Evolutionary conservation across 2,888 invertebrate species (phyloP).

Genomic region (Julus scandinavius): DNA sequence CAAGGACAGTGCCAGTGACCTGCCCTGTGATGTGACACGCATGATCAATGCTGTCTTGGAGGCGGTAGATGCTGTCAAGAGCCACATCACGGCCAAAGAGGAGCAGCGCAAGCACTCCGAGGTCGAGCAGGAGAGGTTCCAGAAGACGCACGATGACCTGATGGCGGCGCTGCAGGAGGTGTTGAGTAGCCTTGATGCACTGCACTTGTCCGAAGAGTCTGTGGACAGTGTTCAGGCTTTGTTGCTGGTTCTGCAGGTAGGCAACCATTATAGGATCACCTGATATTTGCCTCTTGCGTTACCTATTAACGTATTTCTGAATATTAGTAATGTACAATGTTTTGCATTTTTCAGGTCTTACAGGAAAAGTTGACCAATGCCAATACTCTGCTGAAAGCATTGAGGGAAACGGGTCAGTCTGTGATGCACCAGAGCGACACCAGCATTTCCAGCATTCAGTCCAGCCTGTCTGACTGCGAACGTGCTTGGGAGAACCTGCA

Average conservation of each 20-base stretch:
- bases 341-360: too few relatives aligned
- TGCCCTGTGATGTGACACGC: conserved; percentile 36
- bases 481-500: conserved; percentile 83
- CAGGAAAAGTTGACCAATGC: conserved; percentile 63
- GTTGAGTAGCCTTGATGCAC: not conserved
- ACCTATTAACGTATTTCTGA: too few relatives aligned
- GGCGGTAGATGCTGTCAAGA: conserved; percentile 14
- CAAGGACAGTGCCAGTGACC: conserved; percentile 53
- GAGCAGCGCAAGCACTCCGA: conserved; percentile 65
- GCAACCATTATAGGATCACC: too few relatives aligned
- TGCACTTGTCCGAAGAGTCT: not conserved
- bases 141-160: conserved; percentile 64
- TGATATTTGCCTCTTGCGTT: too few relatives aligned
- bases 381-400: conserved; percentile 72
- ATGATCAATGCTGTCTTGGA: conserved; percentile 53
- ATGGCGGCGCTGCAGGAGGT: conserved; percentile 39
- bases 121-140: conserved; percentile 81
- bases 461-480: conserved; percentile 80
- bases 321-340: too few relatives aligned
- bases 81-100: conserved; percentile 62
- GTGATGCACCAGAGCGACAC: conserved; percentile 84
- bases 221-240: not conserved
- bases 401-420: conserved; percentile 82
- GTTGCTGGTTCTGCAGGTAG: not conserved
- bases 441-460: conserved; percentile 82